phyloP scores from a whole-genome alignment of 2,113 vertebrate species.

The Rafetus swinhoei region DNA sequence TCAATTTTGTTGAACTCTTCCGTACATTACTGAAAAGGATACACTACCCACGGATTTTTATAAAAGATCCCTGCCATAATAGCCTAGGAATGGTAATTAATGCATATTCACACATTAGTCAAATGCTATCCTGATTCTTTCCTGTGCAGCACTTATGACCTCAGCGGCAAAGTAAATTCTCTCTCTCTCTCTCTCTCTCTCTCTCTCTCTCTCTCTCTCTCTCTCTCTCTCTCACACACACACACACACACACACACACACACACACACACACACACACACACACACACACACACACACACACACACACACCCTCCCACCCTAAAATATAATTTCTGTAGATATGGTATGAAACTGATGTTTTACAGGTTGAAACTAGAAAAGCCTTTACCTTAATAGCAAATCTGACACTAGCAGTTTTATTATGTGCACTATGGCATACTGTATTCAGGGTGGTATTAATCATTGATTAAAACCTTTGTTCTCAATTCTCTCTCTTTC shows the following conservation, averaged over 20 bases:
- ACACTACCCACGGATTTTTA: neutral
- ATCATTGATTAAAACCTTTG: conserved; percentile 61
- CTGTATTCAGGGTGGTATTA: neutral
- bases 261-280: no score
- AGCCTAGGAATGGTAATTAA: neutral
- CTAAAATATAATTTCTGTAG: neutral
- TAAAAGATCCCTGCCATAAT: neutral
- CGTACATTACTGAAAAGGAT: neutral
- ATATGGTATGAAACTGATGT: neutral
- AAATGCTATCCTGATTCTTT: neutral
- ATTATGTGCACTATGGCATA: neutral
- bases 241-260: no score
- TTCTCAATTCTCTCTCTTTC: conserved; percentile 57
- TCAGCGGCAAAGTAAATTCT: neutral
- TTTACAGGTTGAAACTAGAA: neutral
- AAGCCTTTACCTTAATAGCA: neutral
- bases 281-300: no score
- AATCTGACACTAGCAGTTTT: neutral
- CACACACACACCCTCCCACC: no score
- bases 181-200: no score
- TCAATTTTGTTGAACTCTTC: neutral
- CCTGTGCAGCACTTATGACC: neutral
- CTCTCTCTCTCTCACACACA: no score
- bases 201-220: no score
- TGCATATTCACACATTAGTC: neutral